Base-by-base conservation (phyloP, 2,113 vertebrate genomes). In the Picathartes gymnocephalus region DNA sequence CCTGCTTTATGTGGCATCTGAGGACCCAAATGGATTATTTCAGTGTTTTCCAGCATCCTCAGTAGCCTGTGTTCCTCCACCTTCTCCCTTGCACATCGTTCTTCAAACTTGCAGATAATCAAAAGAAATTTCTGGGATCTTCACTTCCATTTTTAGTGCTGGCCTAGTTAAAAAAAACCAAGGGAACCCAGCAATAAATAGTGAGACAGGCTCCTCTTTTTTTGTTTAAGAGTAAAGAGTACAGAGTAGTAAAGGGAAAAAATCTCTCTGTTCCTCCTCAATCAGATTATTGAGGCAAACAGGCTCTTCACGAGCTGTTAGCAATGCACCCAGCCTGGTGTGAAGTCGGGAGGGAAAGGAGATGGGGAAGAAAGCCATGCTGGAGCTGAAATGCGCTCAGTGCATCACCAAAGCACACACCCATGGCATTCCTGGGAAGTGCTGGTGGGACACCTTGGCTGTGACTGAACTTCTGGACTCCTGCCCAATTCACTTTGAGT, bases 81-180 rank as follows among this genome's bases (percentile, higher is more conserved):
- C 44, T 91, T 73, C 58, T 81, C 51, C 61, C 62, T 10, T 51
- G 30, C 53, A 53, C 19, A 23, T 3, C 9, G 2, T 58, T 76
- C 66, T 77, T 48, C 71, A 45, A 47, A 90, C 62, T 57, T 76
- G 50, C 39, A 79, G 82, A 62, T 90, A 79, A 95, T 83, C 66
- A 81, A 76, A 86, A 68, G 61, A 62, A 88, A 60, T 72, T 82
- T 93, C 82, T 81, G 76, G 70, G 79, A 71, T 56, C 71, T 82
- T 74, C 33, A 79, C 44, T 90, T 51, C 48, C 82, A 72, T 82
- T 92, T 92, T 90, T 72, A 92, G 82, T 76, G 39, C 48, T 76
- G 70, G 65, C 86, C 94, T 92, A 92, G 47, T 92, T 90, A 33
- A 86, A 85, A 85, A 84, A 77, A 60, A 61, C 42, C 88, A 82